Evolutionary conservation across 1,140 invertebrate genomes (phyloP), one percentile per base, ranked within the genome.

Genomic region (Caenorhabditis inopinata): DNA sequence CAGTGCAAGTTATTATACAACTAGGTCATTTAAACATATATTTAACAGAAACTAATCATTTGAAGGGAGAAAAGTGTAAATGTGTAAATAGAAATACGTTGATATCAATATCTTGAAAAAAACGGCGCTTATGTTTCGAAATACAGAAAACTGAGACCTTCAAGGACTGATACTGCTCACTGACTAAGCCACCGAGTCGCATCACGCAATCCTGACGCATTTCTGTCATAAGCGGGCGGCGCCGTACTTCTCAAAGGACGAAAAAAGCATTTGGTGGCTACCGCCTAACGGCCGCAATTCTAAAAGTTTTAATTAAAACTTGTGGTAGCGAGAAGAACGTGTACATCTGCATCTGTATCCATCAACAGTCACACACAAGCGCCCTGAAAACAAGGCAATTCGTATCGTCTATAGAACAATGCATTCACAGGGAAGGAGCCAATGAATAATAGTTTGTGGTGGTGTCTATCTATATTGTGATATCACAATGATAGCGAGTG

Each of bases 271-370:
- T 68, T 68, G 58, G 32, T 42, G 58, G n/a, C 58, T 68, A 68
- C 58, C 58, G 58, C 29, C 58, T n/a, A 32, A 7, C n/a, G n/a
- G n/a, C n/a, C n/a, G n/a, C n/a, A n/a, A n/a, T n/a, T n/a, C n/a
- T 42, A n/a, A 68, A 16, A 68, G 32, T 38, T 68, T 68, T 68
- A 68, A 68, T 68, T 68, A 68, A 68, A 68, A 68, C 29, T 42
- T 68, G 58, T 32, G 58, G 4, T 32, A 32, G 23, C 53, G 9
- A 18, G 2, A 29, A 21, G 58, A 68, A 21, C 58, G 38, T 21
- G 27, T 6, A 58, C 16, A 14, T 58, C 11, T 16, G 7, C 5
- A 42, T 42, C 38, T 42, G 5, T 42, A n/a, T n/a, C n/a, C n/a
- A n/a, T n/a, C n/a, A n/a, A n/a, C n/a, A n/a, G n/a, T n/a, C n/a